Evolutionary conservation across 2,113 vertebrate genomes (phyloP), one percentile per base, ranked within the genome.

Genomic region (Myotis davidii): DNA sequence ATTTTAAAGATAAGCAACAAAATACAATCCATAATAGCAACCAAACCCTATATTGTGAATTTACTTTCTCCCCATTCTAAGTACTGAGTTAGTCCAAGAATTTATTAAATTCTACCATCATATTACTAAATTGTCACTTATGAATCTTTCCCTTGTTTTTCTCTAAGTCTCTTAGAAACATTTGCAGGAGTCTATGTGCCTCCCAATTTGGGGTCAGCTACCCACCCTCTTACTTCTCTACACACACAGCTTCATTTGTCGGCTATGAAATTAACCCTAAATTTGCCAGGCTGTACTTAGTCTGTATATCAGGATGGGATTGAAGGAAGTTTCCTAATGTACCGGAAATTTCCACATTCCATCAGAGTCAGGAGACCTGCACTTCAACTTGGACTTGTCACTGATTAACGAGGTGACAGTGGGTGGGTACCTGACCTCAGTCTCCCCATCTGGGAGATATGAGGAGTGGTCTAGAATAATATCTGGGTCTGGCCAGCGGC

Each of bases 1-100:
- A 69, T 34, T 72, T 88, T 96, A 88, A 82, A 85, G 21, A 70
- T 50, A 76, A 82, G 13, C 61, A 78, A 73, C 50, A 91, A 84
- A 77, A 29, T 65, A 70, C 64, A 74, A 74, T 48, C 27, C 34
- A 23, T 29, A 37, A 74, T 69, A 79, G 16, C n/a, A 95, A 27
- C 67, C 34, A 48, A 87, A 9, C 21, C 73, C n/a, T 42, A n/a
- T n/a, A 32, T 37, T 21, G 18, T 72, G 25, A 82, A 74, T 56
- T 48, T 42, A 50, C 74, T 89, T 85, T 79, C 67, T 88, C 11
- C 29, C 32, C 3, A 4, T 65, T 64, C 10, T 39, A 88, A 91
- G 67, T 69, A 50, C 32, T 37, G 20, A 34, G 34, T 32, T 67
- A 65, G 25, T n/a, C 52, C 27, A 37, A 92, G 14, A 92, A 77